Percentiles rank a stretch among this genome's conserved stretches.
phyloP scores from a whole-genome alignment of 2,888 invertebrate genomes.

The Thelaira solivaga region DNA sequence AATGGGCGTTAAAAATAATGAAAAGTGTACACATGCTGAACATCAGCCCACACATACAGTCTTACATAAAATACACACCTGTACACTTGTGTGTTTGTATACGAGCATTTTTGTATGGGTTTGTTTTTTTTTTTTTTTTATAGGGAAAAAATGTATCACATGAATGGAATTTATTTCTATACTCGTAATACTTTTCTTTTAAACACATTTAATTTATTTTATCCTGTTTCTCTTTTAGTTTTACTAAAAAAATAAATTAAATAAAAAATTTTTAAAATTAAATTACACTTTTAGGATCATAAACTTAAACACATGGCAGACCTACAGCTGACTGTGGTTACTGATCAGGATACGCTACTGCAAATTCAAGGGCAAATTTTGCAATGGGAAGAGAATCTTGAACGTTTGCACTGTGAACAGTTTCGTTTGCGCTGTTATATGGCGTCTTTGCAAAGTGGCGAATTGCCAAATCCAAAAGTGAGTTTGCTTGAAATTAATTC shows the following conservation, averaged over 20 bases:
- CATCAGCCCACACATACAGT: not conserved
- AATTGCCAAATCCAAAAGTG: constrained; percentile 98
- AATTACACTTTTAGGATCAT: constrained; percentile 84
- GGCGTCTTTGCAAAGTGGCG: constrained; percentile 96
- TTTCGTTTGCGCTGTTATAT: constrained; percentile 97
- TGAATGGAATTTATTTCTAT: constrained; percentile 3
- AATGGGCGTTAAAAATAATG: constrained; percentile 61
- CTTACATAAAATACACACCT: constrained; percentile 22
- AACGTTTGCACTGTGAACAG: constrained; percentile 96
- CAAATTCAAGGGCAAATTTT: constrained; percentile 95
- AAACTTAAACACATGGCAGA: constrained; percentile 99
- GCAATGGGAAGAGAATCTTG: constrained; percentile 98
- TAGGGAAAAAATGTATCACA: not conserved
- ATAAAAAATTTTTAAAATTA: not conserved
- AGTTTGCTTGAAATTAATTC: constrained; percentile 64
- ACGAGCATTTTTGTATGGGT: not conserved
- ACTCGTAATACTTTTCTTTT: not conserved
- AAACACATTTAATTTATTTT: constrained; percentile 15
- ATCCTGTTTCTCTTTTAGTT: not conserved
- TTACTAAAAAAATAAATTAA: not conserved
- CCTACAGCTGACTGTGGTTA: constrained; percentile 96
- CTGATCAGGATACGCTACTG: constrained; percentile 93
- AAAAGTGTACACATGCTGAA: constrained; percentile 46
- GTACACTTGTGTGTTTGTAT: not conserved
- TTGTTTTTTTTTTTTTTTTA: not conserved